These are phyloP conservation scores for Malthinus flaveolus DNA, from an alignment of 2,888 invertebrate species.

Conservation along the genomic window DNA sequence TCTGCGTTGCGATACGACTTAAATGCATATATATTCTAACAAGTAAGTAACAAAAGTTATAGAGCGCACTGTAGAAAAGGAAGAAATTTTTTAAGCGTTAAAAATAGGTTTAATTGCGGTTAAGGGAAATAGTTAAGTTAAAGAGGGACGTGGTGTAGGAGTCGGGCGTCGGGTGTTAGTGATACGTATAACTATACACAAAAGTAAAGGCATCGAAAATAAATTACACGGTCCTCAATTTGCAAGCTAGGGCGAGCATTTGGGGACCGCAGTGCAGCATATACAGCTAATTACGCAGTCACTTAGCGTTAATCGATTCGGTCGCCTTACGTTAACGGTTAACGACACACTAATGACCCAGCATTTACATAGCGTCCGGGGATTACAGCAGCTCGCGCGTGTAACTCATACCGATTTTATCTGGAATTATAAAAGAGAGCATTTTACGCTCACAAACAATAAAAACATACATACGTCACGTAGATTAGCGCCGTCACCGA, in stretches of 20 bases:
- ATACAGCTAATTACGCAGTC: constrained; percentile 58
- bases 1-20: neutral
- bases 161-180: neutral
- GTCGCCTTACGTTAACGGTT: constrained; percentile 58
- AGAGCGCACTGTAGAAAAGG: constrained; percentile 1
- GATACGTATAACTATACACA: constrained; percentile 22
- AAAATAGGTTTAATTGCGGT: constrained; percentile 11
- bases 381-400: constrained; percentile 40
- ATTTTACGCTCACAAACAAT: constrained; percentile 54
- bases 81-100: constrained; percentile 5
- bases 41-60: too few relatives aligned
- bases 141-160: neutral
- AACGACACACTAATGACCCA: constrained; percentile 58
- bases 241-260: constrained; percentile 40
- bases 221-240: constrained; percentile 48
- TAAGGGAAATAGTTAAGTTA: constrained; percentile 8
- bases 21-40: too few relatives aligned
- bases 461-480: constrained; percentile 56
- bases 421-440: constrained; percentile 55
- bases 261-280: constrained; percentile 44
- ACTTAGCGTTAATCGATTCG: constrained; percentile 59
- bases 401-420: constrained; percentile 54
- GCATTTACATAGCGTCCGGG: constrained; percentile 53
- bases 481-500: constrained; percentile 57
- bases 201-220: constrained; percentile 32